Percentiles rank a stretch among this genome's conserved stretches.
These are phyloP conservation scores for Takifugu rubripes DNA, from an alignment of 2,797 vertebrate species.

Conservation along the genomic window DNA sequence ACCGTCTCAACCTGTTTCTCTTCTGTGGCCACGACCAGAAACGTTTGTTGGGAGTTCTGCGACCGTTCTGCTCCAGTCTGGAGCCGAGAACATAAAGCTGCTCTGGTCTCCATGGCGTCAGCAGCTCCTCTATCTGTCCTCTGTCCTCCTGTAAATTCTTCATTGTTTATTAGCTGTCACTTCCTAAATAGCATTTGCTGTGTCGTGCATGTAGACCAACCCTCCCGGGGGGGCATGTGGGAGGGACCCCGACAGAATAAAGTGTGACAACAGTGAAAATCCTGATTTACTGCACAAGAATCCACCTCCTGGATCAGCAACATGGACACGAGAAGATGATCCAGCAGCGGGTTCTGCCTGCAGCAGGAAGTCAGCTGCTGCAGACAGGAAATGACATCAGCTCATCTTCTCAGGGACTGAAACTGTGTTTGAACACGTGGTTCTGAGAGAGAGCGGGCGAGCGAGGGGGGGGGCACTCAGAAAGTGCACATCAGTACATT, in stretches of 20 bases:
- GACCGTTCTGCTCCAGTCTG: no score
- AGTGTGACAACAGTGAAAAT: no score
- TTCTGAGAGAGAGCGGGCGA: background rate
- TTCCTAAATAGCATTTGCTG: constrained; percentile 64
- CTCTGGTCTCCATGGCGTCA: constrained; percentile 29
- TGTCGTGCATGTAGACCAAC: constrained; percentile 33
- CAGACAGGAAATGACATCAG: background rate
- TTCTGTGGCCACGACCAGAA: no score
- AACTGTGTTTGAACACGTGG: background rate
- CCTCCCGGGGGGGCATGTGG: constrained; percentile 1
- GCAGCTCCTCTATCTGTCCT: constrained; percentile 22
- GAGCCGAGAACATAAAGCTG: background rate
- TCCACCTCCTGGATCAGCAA: no score
- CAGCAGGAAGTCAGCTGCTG: constrained; percentile 12
- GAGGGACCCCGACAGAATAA: no score
- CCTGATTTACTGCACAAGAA: no score
- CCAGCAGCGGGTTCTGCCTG: constrained; percentile 35
- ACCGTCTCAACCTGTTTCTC: no score
- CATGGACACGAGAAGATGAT: no score
- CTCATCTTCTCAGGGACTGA: background rate
- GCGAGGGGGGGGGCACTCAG: constrained; percentile 5
- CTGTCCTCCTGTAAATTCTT: constrained; percentile 48
- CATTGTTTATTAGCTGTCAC: constrained; percentile 71
- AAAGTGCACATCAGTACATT: constrained; percentile 40
- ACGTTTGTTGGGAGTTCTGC: no score